A percentile compares a stretch with the other conserved stretches of the same genome.
phyloP scores from a whole-genome alignment of 2,113 vertebrate species.

The Chloropsis hardwickii region DNA sequence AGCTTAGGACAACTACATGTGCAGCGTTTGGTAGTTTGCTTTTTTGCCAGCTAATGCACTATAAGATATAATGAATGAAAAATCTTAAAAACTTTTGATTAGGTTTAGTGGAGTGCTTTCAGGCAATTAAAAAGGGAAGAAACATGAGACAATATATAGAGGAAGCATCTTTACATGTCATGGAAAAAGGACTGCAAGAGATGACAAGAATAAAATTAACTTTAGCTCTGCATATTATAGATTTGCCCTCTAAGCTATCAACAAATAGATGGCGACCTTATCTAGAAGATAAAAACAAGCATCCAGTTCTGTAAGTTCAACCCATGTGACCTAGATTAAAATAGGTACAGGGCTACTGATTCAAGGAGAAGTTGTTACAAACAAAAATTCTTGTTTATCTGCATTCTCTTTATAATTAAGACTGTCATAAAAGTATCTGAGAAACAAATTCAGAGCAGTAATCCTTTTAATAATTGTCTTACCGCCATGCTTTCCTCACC shows the following conservation, averaged over 20 bases:
- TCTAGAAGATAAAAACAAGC: not conserved
- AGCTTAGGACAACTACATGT: not conserved
- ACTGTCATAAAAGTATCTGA: not conserved
- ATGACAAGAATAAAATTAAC: not conserved
- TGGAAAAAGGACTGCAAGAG: not conserved
- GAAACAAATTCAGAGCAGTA: not conserved
- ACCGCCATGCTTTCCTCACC: not conserved
- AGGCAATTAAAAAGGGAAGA: not conserved
- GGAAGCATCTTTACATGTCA: not conserved
- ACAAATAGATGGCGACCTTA: not conserved
- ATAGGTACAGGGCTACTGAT: not conserved
- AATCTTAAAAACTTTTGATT: not conserved
- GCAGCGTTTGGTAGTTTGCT: not conserved
- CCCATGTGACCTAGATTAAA: not conserved
- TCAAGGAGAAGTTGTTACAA: not conserved
- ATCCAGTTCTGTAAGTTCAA: not conserved
- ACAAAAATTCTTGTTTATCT: not conserved
- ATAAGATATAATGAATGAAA: not conserved
- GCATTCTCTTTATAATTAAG: not conserved
- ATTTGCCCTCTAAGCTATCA: not conserved
- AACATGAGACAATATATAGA: not conserved
- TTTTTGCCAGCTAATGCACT: not conserved
- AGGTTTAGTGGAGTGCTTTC: not conserved
- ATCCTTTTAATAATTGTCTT: not conserved
- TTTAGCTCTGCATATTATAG: not conserved